These are phyloP conservation scores for Acanthosepion esculentum DNA, from an alignment of 2,888 invertebrate species.

Conservation along the genomic window DNA sequence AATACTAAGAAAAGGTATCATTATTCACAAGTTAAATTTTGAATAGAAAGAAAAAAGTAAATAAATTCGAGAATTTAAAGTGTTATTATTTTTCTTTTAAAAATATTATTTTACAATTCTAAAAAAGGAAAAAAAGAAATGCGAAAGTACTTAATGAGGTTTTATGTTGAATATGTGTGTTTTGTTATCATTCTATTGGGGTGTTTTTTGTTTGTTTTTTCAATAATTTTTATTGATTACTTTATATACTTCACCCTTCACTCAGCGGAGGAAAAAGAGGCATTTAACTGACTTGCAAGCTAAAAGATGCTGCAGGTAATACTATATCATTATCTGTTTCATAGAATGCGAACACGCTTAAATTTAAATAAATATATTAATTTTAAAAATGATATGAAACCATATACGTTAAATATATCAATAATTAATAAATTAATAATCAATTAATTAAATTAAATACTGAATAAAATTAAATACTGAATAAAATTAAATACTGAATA, in stretches of 20 bases:
- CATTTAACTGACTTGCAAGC: neutral
- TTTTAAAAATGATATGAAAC: neutral
- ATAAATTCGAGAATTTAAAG: neutral
- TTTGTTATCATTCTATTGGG: neutral
- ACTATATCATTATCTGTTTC: neutral
- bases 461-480: no score
- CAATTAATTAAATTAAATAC: no score
- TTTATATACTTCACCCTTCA: neutral
- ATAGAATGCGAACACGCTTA: neutral
- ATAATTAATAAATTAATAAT: no score
- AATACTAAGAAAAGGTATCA: neutral
- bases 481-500: no score
- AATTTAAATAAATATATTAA: neutral
- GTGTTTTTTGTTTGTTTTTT: neutral
- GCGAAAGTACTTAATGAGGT: neutral
- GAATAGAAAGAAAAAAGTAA: neutral
- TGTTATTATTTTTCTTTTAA: neutral
- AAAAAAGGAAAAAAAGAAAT: neutral
- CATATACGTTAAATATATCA: neutral
- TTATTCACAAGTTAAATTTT: neutral
- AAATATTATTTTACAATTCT: slow-evolving; percentile 6
- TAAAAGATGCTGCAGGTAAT: neutral
- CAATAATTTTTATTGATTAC: neutral
- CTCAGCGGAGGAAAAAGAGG: neutral
- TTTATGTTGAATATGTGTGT: neutral